phyloP scores from a whole-genome alignment of 2,888 invertebrate genomes.

The Monoplex corrugatus region DNA sequence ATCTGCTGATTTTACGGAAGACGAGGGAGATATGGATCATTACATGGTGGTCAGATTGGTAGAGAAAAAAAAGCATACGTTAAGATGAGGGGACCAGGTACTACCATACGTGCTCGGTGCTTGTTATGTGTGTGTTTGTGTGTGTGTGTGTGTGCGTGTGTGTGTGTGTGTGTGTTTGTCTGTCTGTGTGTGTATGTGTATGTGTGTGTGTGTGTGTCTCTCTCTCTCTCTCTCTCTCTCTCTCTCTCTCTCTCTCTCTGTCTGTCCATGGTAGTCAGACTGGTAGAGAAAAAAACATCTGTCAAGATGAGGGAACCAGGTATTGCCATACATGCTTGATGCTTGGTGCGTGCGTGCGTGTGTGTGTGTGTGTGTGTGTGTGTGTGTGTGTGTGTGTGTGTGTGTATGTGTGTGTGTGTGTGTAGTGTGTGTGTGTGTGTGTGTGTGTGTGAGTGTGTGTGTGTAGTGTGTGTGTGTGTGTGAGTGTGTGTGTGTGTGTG shows the following conservation, averaged over 20 bases:
- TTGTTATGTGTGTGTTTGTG: neutral
- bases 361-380: neutral
- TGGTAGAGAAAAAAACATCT: too few relatives aligned
- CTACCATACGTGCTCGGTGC: too few relatives aligned
- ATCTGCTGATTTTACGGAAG: too few relatives aligned
- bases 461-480: neutral
- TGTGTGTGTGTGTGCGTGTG: too few relatives aligned
- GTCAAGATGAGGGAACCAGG: too few relatives aligned
- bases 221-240: too few relatives aligned
- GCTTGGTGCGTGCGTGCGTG: too few relatives aligned
- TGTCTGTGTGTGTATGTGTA: neutral
- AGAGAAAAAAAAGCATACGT: too few relatives aligned
- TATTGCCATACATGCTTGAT: too few relatives aligned
- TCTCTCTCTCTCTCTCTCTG: neutral
- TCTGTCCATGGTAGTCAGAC: neutral
- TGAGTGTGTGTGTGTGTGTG: neutral
- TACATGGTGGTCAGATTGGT: too few relatives aligned
- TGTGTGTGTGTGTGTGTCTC: neutral
- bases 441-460: neutral
- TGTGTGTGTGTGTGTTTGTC: neutral
- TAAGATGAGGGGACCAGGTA: too few relatives aligned
- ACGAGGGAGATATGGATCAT: too few relatives aligned
- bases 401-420: slow-evolving; percentile 20
- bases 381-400: neutral
- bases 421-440: neutral